Evolutionary conservation across 1,140 invertebrate genomes (phyloP).

Genomic region (Tetragnatha versicolor): DNA sequence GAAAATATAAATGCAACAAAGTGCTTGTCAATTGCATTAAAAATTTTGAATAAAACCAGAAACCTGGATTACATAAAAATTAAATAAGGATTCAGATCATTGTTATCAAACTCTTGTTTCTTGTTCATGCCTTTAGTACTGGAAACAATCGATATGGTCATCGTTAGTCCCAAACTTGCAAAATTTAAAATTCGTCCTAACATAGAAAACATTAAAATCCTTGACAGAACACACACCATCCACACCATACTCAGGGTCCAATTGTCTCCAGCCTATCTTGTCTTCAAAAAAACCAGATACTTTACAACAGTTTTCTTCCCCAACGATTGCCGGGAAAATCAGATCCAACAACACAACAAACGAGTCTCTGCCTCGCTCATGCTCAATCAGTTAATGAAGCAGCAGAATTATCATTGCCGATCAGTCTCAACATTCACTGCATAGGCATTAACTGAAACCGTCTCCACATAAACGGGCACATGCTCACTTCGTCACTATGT

Average conservation of each 20-base stretch:
- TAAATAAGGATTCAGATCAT: background rate
- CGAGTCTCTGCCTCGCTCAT: background rate
- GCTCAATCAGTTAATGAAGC: too few relatives aligned
- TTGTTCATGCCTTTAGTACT: background rate
- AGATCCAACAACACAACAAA: too few relatives aligned
- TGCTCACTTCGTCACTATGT: too few relatives aligned
- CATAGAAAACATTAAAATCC: constrained; percentile 47
- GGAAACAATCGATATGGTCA: constrained; percentile 4
- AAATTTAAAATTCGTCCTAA: constrained; percentile 30
- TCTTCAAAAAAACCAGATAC: background rate
- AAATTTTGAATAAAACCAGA: background rate
- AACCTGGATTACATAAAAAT: background rate
- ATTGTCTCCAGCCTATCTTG: background rate
- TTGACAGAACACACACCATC: background rate
- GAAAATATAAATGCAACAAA: background rate
- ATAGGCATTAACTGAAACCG: too few relatives aligned
- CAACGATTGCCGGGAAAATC: background rate
- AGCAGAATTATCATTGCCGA: too few relatives aligned
- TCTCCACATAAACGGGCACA: too few relatives aligned
- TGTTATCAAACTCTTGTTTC: background rate
- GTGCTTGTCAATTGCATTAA: background rate
- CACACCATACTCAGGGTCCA: background rate
- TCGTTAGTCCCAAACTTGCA: constrained; percentile 4
- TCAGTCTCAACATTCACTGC: too few relatives aligned
- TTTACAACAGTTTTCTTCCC: background rate